phyloP scores from a whole-genome alignment of 2,888 invertebrate genomes.

The Orthosia gothica region DNA sequence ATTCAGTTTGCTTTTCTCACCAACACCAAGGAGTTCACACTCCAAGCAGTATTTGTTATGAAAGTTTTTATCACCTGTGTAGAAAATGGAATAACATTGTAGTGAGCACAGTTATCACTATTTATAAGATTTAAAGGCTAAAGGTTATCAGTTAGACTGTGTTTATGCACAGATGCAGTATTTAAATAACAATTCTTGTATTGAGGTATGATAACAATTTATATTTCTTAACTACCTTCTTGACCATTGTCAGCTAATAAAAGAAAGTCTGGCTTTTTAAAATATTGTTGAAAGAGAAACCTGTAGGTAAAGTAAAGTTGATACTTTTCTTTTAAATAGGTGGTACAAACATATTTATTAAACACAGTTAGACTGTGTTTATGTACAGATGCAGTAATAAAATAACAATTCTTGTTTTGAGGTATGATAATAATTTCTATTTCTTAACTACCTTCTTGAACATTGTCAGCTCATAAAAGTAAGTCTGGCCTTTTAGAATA shows the following conservation, averaged over 20 bases:
- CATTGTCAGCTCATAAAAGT: too few relatives aligned
- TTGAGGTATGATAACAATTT: neutral
- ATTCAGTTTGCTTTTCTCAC: neutral
- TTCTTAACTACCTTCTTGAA: too few relatives aligned
- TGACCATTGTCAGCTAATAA: neutral
- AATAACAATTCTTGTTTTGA: too few relatives aligned
- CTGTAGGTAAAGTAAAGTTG: neutral
- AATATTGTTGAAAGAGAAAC: neutral
- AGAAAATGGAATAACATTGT: constrained; percentile 6
- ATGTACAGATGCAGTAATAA: too few relatives aligned
- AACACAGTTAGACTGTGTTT: too few relatives aligned
- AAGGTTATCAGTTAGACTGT: constrained; percentile 40
- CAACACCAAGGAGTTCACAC: neutral
- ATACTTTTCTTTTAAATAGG: neutral
- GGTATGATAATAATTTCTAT: too few relatives aligned
- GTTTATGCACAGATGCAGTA: constrained; percentile 1
- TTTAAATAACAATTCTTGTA: constrained; percentile 5
- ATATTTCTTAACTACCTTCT: neutral
- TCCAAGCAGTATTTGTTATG: neutral
- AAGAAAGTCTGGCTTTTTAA: neutral
- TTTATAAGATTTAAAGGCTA: constrained; percentile 15
- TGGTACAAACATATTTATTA: neutral
- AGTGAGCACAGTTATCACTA: neutral
- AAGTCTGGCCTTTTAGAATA: too few relatives aligned
- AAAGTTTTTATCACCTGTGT: constrained; percentile 1